Conservation (phyloP, 1,140 invertebrate species). For the Pissodes strobi region DNA sequence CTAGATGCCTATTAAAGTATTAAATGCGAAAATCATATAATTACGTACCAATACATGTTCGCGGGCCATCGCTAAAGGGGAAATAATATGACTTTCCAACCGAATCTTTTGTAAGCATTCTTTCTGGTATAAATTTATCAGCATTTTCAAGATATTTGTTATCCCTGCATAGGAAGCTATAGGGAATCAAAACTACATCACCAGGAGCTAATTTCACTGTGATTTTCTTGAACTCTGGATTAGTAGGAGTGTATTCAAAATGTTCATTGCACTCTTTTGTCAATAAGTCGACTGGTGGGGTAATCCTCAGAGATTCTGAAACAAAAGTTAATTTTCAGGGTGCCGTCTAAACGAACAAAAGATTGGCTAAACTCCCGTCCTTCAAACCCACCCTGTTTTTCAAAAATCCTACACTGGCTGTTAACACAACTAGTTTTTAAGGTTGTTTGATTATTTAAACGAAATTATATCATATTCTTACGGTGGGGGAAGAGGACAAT, state of each 20-base stretch:
- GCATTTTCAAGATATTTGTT: slow-evolving; percentile 66
- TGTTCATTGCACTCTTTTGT: slow-evolving; percentile 3
- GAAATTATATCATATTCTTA: too few species aligned
- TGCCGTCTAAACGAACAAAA: too few species aligned
- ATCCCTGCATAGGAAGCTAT: slow-evolving; percentile 63
- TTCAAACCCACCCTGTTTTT: too few species aligned
- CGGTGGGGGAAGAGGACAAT: too few species aligned
- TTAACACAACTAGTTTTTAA: too few species aligned
- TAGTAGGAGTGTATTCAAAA: slow-evolving; percentile 9
- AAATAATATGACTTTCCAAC: not conserved
- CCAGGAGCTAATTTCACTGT: slow-evolving; percentile 48
- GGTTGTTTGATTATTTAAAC: too few species aligned
- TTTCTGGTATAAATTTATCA: slow-evolving; percentile 61
- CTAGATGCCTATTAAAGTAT: too few species aligned
- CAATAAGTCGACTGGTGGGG: not conserved
- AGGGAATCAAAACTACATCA: slow-evolving; percentile 48
- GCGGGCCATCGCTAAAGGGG: slow-evolving; percentile 13
- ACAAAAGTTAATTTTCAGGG: too few species aligned
- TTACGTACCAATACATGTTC: slow-evolving; percentile 25
- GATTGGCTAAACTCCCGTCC: too few species aligned
- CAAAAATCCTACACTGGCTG: too few species aligned
- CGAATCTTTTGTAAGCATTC: slow-evolving; percentile 56
- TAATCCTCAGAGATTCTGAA: slow-evolving; percentile 6
- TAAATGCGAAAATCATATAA: too few species aligned
- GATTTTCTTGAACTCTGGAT: slow-evolving; percentile 50